phyloP scores from a whole-genome alignment of 2,888 invertebrate species.

The Acronicta psi region DNA sequence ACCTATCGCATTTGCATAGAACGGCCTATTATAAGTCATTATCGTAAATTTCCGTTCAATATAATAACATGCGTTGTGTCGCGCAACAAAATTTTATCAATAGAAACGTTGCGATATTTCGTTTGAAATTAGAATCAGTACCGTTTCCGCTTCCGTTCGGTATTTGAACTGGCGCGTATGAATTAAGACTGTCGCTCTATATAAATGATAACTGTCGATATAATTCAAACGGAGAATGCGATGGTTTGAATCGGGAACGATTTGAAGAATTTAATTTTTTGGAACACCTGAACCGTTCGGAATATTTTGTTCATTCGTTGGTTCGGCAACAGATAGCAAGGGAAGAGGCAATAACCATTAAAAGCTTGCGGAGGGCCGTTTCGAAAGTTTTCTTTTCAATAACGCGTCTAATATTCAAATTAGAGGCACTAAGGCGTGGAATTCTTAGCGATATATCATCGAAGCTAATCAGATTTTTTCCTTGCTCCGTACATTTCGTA shows the following conservation, averaged over 20 bases:
- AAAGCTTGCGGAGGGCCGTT: conserved; percentile 83
- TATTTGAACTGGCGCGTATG: conserved; percentile 79
- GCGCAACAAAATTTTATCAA: conserved; percentile 85
- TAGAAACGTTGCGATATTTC: conserved; percentile 85
- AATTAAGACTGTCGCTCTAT: conserved; percentile 83
- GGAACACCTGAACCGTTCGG: conserved; percentile 65
- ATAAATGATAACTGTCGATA: conserved; percentile 76
- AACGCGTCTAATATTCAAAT: conserved; percentile 89
- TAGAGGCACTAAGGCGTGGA: conserved; percentile 84
- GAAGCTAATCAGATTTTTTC: conserved; percentile 83
- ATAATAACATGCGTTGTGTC: conserved; percentile 78
- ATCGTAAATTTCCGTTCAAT: conserved; percentile 87
- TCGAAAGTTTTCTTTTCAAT: conserved; percentile 88
- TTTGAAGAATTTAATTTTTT: conserved; percentile 46
- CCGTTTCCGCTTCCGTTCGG: conserved; percentile 89
- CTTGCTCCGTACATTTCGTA: conserved; percentile 74
- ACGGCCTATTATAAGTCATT: conserved; percentile 78
- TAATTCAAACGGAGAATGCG: conserved; percentile 49
- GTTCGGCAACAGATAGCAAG: conserved; percentile 69
- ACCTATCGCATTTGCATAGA: conserved; percentile 68
- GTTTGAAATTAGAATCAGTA: conserved; percentile 88
- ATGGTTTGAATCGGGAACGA: conserved; percentile 28
- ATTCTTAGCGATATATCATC: conserved; percentile 86
- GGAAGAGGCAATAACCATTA: conserved; percentile 87
- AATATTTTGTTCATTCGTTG: conserved; percentile 51